Base-by-base conservation (phyloP, 2,797 vertebrate species). In the Xiphophorus birchmanni region DNA sequence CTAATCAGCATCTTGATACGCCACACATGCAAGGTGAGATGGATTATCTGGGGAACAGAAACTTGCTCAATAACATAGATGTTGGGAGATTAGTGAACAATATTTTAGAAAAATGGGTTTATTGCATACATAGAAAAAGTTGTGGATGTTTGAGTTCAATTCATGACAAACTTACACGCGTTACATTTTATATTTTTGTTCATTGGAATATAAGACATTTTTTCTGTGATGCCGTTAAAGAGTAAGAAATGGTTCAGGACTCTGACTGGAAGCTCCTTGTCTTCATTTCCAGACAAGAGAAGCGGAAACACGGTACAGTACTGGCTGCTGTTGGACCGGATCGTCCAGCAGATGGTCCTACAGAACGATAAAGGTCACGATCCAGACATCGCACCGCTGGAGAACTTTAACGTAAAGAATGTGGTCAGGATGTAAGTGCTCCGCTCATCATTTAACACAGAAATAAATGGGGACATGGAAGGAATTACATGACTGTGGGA, bases 341-440 rank as follows among this genome's bases (percentile, higher is more conserved):
- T 99, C 40, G 96, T 99, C 90, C 99, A 99, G 90, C 99, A 99
- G 91, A 99, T 99, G 69, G 99, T 99, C 86, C 95, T 99, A 88
- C 99, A 99, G 89, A 99, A 97, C 83, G 98, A 99, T 94, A 99
- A 98, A 95, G 99, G 98, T 91, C 97, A 99, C 82, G 98, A 99
- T 94, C 98, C 98, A 0, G 98, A 99, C 0, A 96, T 96, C 85
- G 97, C 98, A 10, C 98, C 98, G 69, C 94, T 99, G 94, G 99
- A 99, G 95, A 99, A 99, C 91, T 99, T 99, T 93, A 99, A 99
- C 88, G 98, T 99, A 91, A 99, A 98, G 95, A 99, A 99, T 5
- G 97, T 99, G 0, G 98, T 99, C 82, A 96, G 98, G 89, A 99
- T 99, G 99, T 99, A 90, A 98, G 82, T 89, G 67, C 44, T 48